Base-by-base conservation (phyloP, 2,888 invertebrate genomes). In the Hirtodrosophila trivittata region DNA sequence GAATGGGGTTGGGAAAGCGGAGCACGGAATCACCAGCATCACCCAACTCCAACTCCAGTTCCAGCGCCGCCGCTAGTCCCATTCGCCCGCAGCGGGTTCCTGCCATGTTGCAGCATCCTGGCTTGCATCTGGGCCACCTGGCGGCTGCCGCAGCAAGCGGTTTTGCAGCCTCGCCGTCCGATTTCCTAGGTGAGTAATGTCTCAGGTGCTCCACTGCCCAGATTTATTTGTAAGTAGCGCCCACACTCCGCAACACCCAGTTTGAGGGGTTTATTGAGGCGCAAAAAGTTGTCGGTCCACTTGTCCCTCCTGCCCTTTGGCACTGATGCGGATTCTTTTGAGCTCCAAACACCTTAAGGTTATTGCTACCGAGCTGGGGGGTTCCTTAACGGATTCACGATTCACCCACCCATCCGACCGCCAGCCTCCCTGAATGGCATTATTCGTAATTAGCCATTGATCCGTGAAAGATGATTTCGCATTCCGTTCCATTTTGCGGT, bases 151-250 rank as follows among this genome's bases (percentile, higher is more conserved):
- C 93, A 32, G 92, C 92, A 6, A 91, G 92, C 6, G 92, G 92
- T 13, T 94, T 94, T 83, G 93, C 94, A 51, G 93, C 94, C 32
- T 93, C 94, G 83, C 94, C 94, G 38, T 93, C 96, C 18, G 96
- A 96, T 89, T 95, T 96, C 90, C 93, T 96, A 88, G 96, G 96
- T 96, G 92, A 92, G 94, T 92, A 12, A n/a, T n/a, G n/a, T n/a
- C n/a, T 21, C 5, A 21, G 2, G 18, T 21, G 2, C 18, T n/a
- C n/a, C 30, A 12, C 18, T 25, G 25, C 25, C n/a, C n/a, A n/a
- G n/a, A n/a, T n/a, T n/a, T n/a, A n/a, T n/a, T 28, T 5, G 28
- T 28, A n/a, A 21, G 5, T 5, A 21, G 18, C 18, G 3, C n/a
- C n/a, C n/a, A n/a, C 18, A 21, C 5, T 21, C 12, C 30, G n/a